These are phyloP conservation scores for Polymixis flavicincta DNA, from an alignment of 2,888 invertebrate species.

Conservation along the genomic window DNA sequence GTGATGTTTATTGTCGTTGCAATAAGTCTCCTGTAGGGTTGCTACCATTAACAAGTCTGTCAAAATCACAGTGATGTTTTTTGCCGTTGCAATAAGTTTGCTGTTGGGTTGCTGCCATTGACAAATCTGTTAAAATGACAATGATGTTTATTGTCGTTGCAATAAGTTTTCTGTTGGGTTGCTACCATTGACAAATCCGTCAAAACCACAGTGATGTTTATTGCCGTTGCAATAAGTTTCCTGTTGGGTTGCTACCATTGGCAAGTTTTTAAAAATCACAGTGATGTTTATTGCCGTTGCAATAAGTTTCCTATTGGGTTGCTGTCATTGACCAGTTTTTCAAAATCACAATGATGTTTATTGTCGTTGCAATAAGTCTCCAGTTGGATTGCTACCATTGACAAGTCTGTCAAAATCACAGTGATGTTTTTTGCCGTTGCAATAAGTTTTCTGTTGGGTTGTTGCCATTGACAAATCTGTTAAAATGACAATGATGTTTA, in stretches of 20 bases:
- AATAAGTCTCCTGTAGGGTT: background rate
- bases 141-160: too few relatives aligned
- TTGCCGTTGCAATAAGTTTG: background rate
- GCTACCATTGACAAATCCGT: too few relatives aligned
- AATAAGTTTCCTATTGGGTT: background rate
- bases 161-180: background rate
- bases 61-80: background rate
- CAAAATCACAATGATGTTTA: background rate
- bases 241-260: background rate
- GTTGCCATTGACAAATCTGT: background rate
- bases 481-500: background rate
- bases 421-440: background rate
- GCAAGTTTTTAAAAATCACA: background rate
- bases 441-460: background rate
- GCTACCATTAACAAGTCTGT: background rate
- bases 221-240: too few relatives aligned
- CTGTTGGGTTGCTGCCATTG: background rate
- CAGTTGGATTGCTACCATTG: background rate
- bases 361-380: background rate
- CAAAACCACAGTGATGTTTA: background rate
- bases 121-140: background rate
- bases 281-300: background rate
- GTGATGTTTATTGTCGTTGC: too few relatives aligned
- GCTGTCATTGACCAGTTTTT: background rate
- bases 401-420: background rate